Conservation (phyloP, 2,113 vertebrate species). For the Odobenus rosmarus region DNA sequence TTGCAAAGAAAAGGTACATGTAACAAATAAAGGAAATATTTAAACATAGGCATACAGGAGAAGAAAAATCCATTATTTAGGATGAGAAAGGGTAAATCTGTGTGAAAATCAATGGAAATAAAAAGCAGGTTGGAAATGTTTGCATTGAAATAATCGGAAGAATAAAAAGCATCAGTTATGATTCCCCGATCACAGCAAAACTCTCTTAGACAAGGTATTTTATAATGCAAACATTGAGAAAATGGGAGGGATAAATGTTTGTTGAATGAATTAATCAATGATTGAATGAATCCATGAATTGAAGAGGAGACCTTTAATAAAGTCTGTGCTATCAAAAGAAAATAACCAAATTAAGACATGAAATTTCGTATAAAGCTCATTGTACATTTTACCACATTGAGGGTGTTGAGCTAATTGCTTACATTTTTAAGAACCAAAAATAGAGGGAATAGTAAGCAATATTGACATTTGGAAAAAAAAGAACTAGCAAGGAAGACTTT, state of each 20-base stretch:
- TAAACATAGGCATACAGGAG: constrained; percentile 32
- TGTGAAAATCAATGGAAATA: constrained; percentile 52
- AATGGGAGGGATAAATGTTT: background rate
- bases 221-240: background rate
- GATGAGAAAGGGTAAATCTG: constrained; percentile 47
- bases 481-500: background rate
- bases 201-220: background rate
- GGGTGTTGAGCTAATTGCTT: background rate
- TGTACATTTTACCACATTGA: background rate
- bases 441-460: background rate
- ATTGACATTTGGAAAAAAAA: constrained; percentile 16
- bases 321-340: background rate
- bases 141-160: constrained; percentile 43
- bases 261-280: background rate
- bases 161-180: background rate
- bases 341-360: background rate
- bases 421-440: background rate
- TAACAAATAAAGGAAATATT: constrained; percentile 66
- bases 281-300: background rate
- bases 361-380: background rate
- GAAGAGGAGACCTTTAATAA: background rate
- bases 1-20: constrained; percentile 57
- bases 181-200: background rate
- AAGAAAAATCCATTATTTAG: constrained; percentile 57
- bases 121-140: constrained; percentile 28